A percentile compares a stretch with the other conserved stretches of the same genome.
Conservation (phyloP, 2,888 invertebrate species). For the Stratiomys singularior region DNA sequence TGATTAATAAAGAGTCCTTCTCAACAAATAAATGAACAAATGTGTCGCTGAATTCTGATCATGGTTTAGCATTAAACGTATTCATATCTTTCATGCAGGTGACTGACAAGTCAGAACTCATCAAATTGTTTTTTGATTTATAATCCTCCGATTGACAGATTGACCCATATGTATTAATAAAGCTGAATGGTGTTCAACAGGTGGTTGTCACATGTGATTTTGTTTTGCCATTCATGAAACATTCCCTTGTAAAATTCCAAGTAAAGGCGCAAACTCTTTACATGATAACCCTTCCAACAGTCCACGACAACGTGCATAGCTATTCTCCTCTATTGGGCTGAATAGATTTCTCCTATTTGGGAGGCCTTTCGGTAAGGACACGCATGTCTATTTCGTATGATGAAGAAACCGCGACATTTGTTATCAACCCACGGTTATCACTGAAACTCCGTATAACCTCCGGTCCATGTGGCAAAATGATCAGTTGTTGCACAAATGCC, state of each 20-base stretch:
- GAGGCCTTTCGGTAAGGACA: not conserved
- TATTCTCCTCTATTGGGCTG: not conserved
- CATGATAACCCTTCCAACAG: not conserved
- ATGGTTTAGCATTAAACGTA: too few relatives aligned
- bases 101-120: not conserved
- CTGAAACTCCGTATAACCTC: constrained; percentile 44
- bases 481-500: constrained; percentile 51
- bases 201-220: constrained; percentile 23
- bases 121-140: not conserved
- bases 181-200: constrained; percentile 18
- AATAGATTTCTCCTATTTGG: constrained; percentile 19
- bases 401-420: not conserved
- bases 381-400: constrained; percentile 1
- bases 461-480: constrained; percentile 42
- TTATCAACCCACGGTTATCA: constrained; percentile 9
- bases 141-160: not conserved
- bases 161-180: constrained; percentile 10
- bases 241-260: not conserved
- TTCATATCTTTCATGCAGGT: not conserved
- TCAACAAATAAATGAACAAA: too few relatives aligned
- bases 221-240: not conserved
- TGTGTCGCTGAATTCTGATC: too few relatives aligned
- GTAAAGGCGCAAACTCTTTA: not conserved
- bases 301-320: not conserved
- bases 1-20: too few relatives aligned